Percentiles rank a stretch among this genome's conserved stretches.
phyloP scores from a whole-genome alignment of 2,888 invertebrate species.

The Ectemnius lituratus region DNA sequence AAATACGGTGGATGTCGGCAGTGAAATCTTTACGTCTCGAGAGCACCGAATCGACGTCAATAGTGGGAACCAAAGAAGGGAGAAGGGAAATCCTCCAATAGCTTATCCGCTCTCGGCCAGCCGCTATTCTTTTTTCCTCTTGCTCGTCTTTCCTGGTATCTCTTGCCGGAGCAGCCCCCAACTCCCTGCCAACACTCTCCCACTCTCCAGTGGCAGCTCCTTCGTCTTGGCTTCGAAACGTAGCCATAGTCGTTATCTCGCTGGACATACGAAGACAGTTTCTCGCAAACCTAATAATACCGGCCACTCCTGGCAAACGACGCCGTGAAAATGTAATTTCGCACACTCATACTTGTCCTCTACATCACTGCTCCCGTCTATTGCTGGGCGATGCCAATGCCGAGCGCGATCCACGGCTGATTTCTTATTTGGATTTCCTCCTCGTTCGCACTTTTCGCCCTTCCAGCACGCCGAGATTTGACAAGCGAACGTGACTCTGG shows the following conservation, averaged over 20 bases:
- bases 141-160: constrained; percentile 19
- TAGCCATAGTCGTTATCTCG: constrained; percentile 52
- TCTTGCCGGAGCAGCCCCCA: constrained; percentile 14
- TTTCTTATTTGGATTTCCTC: constrained; percentile 59
- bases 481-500: constrained; percentile 67
- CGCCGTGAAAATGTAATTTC: constrained; percentile 76
- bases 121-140: constrained; percentile 47
- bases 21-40: constrained; percentile 51
- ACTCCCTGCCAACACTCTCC: constrained; percentile 20
- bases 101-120: constrained; percentile 65
- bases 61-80: constrained; percentile 46
- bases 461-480: constrained; percentile 59
- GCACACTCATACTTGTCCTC: constrained; percentile 58
- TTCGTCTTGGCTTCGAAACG: constrained; percentile 17
- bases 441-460: constrained; percentile 56
- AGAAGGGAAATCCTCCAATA: constrained; percentile 64
- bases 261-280: constrained; percentile 68
- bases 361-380: constrained; percentile 44
- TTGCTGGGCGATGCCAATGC: constrained; percentile 58
- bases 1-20: constrained; percentile 11
- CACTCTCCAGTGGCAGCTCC: constrained; percentile 18
- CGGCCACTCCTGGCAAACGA: constrained; percentile 75
- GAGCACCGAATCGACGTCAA: constrained; percentile 59
- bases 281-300: constrained; percentile 76
- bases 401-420: constrained; percentile 14